A percentile compares a stretch with the other conserved stretches of the same genome.
Evolutionary conservation across 2,888 invertebrate genomes (phyloP).

Genomic region (Tetranychus truncatus): DNA sequence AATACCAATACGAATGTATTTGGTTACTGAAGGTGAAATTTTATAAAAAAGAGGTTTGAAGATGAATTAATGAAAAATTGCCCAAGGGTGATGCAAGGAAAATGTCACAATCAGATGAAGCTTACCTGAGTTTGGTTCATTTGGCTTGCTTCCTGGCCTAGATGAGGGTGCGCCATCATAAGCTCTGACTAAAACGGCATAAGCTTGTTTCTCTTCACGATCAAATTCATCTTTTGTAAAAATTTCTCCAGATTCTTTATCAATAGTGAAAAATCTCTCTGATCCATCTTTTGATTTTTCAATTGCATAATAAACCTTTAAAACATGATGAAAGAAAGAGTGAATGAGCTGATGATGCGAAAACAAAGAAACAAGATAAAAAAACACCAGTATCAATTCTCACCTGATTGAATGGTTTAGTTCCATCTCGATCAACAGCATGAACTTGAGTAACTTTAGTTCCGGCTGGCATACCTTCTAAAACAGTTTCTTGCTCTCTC

Average conservation of each 20-base stretch:
- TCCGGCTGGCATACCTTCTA: conserved; percentile 83
- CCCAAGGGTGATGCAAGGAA: background rate
- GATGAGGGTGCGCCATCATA: conserved; percentile 91
- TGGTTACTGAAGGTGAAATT: conserved; percentile 55
- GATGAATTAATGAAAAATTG: background rate
- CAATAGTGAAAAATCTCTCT: conserved; percentile 77
- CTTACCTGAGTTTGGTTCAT: conserved; percentile 81
- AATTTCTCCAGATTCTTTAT: conserved; percentile 82
- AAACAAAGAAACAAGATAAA: conserved; percentile 5
- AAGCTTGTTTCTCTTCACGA: conserved; percentile 80
- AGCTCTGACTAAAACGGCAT: conserved; percentile 90
- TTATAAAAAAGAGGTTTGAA: conserved; percentile 11
- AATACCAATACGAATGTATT: conserved; percentile 92
- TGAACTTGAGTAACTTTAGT: conserved; percentile 89
- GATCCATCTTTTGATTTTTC: conserved; percentile 79
- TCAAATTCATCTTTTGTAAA: conserved; percentile 90
- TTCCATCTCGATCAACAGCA: conserved; percentile 87
- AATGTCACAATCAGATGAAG: background rate
- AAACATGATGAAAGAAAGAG: conserved; percentile 17
- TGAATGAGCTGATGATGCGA: background rate
- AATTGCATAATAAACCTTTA: conserved; percentile 64
- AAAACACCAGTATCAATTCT: background rate
- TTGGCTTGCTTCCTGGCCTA: conserved; percentile 65
- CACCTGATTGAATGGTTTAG: conserved; percentile 70
- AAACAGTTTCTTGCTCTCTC: conserved; percentile 79